Evolutionary conservation across 2,888 invertebrate genomes (phyloP), one percentile per base, ranked within the genome.

Genomic region (Synanthedon vespiformis): DNA sequence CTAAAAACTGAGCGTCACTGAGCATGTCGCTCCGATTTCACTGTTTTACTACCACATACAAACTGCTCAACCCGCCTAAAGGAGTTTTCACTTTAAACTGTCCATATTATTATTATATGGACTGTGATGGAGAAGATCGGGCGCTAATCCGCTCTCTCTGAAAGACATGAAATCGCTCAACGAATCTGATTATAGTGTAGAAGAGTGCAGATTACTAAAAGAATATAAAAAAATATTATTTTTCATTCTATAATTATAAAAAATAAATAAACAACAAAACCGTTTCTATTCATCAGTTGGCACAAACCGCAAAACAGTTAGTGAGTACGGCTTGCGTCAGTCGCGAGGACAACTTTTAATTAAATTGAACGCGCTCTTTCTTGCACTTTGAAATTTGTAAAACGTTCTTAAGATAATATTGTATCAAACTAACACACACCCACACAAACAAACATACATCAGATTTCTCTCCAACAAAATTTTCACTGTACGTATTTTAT

Each of bases 321-420:
- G 51, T n/a, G 27, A 10, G 53, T 54, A 57, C 49, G 40, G 58
- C 59, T 64, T 68, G 59, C 61, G 61, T 62, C 68, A 69, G 64
- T 69, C 52, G 57, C 59, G 67, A 34, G 70, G 62, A 61, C 63
- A 73, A 77, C 67, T 78, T 80, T 80, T 78, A 77, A 80, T 80
- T 77, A 77, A 77, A 75, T 71, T 69, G 67, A 73, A 72, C 62
- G 66, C 44, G 22, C 44, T 69, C 59, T 67, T 63, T 64, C 66
- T 66, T 62, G 64, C 70, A 69, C 70, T 70, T 67, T 59, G 65
- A 69, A 75, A 74, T 72, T 76, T 72, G 74, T 71, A 65, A 67
- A 70, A 69, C 63, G 66, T 64, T 66, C 61, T 58, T 56, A 65
- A 72, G 72, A 75, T 72, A 72, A 71, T 67, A 68, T 63, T 68